Base-by-base conservation (phyloP, 2,888 invertebrate genomes). In the Tetanocera ferruginea region DNA sequence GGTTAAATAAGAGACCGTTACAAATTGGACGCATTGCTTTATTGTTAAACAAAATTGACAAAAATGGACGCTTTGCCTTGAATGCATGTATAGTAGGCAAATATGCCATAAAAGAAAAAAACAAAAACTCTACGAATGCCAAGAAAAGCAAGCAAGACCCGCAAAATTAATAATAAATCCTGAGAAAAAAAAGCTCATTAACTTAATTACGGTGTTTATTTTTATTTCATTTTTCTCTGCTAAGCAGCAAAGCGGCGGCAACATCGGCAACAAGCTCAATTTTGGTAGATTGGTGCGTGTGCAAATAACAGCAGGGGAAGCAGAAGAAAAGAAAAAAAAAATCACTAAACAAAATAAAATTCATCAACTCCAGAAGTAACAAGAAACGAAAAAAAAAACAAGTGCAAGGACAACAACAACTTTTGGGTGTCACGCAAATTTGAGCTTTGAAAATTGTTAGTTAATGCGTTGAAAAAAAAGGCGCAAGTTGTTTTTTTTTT, bases 131-230 rank as follows among this genome's bases (percentile, higher is more conserved):
- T n/a, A n/a, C n/a, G n/a, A n/a, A n/a, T n/a, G n/a, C n/a, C 5
- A 55, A 4, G 3, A n/a, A 31, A 28, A 71, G 34, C 34, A 23
- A 25, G 49, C 64, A 55, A 76, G 60, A 69, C 25, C 69, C 14
- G 57, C 37, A 49, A 79, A 77, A 66, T 78, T 78, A 86, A 86
- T 86, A 86, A 86, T 86, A 86, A 87, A 86, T 86, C 86, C 86
- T 81, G 5, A 60, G 60, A 19, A 55, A 86, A n/a, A 86, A 86
- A 86, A 86, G 85, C 87, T 86, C 87, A 86, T 86, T 86, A 86
- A 87, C 86, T 86, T 86, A 86, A 86, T 87, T 87, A 86, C 86
- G 84, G 87, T 87, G 87, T 86, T 86, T 87, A 87, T 86, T 86
- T 86, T 85, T 85, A 86, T 86, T 87, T 82, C 85, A 84, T 84